These are phyloP conservation scores for Shargacucullia verbasci DNA, from an alignment of 2,888 invertebrate species.

Conservation along the genomic window DNA sequence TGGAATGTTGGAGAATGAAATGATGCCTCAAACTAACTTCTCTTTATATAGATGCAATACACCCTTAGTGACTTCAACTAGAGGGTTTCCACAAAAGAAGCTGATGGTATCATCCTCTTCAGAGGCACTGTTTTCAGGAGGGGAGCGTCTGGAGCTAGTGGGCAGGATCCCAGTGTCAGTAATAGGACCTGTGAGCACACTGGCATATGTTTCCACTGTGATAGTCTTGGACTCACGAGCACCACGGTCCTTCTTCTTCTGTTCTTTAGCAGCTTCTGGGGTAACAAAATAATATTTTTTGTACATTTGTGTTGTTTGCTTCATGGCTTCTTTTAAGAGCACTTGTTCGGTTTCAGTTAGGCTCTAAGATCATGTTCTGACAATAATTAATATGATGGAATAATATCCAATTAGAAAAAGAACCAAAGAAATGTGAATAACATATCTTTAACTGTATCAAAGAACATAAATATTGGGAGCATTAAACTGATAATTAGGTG, in stretches of 20 bases:
- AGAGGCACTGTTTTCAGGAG: constrained; percentile 72
- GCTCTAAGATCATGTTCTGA: too few species aligned
- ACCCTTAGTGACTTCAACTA: constrained; percentile 98
- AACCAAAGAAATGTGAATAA: too few species aligned
- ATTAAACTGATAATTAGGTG: background rate
- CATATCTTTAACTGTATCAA: too few species aligned
- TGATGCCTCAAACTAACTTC: constrained; percentile 93
- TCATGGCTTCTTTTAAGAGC: too few species aligned
- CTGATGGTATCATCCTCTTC: constrained; percentile 89
- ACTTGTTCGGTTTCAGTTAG: too few species aligned
- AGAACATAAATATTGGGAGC: background rate
- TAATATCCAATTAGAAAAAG: too few species aligned
- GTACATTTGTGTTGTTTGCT: too few species aligned
- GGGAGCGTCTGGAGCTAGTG: constrained; percentile 89
- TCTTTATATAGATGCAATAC: constrained; percentile 99
- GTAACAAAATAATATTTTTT: background rate
- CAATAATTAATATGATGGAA: too few species aligned
- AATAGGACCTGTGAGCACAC: constrained; percentile 87
- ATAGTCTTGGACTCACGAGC: constrained; percentile 92
- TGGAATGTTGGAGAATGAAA: too few species aligned
- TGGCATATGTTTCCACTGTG: constrained; percentile 94
- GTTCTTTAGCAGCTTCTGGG: constrained; percentile 80
- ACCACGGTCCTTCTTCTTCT: constrained; percentile 90
- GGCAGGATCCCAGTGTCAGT: constrained; percentile 89
- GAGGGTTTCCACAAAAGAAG: constrained; percentile 98